phyloP scores from a whole-genome alignment of 2,797 vertebrate species.

The Chloroceryle amazona region DNA sequence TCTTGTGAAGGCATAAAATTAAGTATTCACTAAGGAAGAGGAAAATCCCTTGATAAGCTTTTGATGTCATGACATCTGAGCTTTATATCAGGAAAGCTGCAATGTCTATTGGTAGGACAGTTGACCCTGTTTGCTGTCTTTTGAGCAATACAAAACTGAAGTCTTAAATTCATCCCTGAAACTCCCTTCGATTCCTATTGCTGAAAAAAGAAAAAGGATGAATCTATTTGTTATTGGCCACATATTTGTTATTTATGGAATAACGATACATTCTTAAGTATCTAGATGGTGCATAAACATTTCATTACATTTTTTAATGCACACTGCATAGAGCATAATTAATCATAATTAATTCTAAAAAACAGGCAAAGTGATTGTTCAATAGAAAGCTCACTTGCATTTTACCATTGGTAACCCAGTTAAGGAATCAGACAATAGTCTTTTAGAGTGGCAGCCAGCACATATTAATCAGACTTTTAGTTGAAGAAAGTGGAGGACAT shows the following conservation, averaged over 20 bases:
- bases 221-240: background rate
- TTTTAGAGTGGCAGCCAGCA: background rate
- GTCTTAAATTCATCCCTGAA: background rate
- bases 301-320: background rate
- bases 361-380: background rate
- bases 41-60: background rate
- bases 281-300: background rate
- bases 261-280: background rate
- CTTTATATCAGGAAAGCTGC: background rate
- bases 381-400: accelerated
- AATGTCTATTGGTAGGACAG: background rate
- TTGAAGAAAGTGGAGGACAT: background rate
- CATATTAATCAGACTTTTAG: background rate
- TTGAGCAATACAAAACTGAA: background rate
- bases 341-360: background rate
- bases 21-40: background rate
- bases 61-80: background rate
- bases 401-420: background rate
- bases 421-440: background rate
- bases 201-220: background rate
- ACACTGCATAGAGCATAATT: background rate
- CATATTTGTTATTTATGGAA: background rate
- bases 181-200: background rate
- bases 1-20: background rate
- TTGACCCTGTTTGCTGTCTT: background rate